Base-by-base conservation (phyloP, 2,797 vertebrate species). In the Threskiornis aethiopicus region DNA sequence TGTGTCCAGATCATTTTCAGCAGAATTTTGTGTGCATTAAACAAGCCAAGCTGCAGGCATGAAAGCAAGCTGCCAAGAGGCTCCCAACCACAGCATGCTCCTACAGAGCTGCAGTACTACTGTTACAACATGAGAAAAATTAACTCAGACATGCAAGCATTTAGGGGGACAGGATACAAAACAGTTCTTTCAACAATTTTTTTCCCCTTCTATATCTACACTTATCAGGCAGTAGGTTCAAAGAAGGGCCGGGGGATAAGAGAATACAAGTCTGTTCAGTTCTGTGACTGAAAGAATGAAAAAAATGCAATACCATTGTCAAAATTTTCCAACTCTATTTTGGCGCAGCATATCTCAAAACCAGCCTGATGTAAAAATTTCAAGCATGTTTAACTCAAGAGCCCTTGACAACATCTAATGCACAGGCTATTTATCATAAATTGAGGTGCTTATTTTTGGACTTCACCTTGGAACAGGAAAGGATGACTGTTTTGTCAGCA, bases 341-440 rank as follows among this genome's bases (percentile, higher is more conserved):
- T 79, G 73, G 59, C 62, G 93, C 46, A 76, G 55, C 55, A 5
- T 67, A 77, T 76, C 55, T 87, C 89, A 92, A 91, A 95, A 72
- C 13, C 76, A 94, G 71, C 28, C 69, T 26, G 18, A 78, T 79
- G 61, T 96, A 92, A 93, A 92, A 91, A 84, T 93, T 95, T 94
- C 90, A 94, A 79, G 82, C 82, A 87, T 88, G 72, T 96, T 95
- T 93, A 95, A 91, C 82, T 91, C 61, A 44, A 92, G 75, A 94
- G 82, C 76, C 88, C 87, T 95, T 86, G 86, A 96, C 72, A 93
- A 88, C 67, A 92, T 41, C 75, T 92, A 95, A 89, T 31, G 54
- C 90, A 94, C 61, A 91, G 76, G 69, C 89, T 90, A 83, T 94
- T 96, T 93, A 91, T 91, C 75, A 91, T 65, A 96, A 75, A 92